A percentile compares a stretch with the other conserved stretches of the same genome.
Conservation (phyloP, 2,888 invertebrate genomes). For the Mayetiola destructor region DNA sequence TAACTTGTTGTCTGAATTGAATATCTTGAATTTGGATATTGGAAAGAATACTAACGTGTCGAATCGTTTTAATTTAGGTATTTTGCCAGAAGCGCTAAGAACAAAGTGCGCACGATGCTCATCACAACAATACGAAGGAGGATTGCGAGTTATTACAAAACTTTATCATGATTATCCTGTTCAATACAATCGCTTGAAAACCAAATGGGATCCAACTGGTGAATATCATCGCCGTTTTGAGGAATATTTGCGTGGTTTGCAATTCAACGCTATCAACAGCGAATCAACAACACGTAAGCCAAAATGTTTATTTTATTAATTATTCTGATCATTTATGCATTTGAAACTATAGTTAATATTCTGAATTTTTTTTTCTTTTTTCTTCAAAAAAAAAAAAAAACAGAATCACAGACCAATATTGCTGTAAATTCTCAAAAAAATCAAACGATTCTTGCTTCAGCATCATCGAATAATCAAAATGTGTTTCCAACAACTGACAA, state of each 20-base stretch:
- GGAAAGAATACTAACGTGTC: neutral
- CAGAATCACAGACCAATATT: neutral
- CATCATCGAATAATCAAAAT: slow-evolving; percentile 9
- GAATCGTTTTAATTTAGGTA: slow-evolving; percentile 42
- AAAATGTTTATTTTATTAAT: too few relatives aligned
- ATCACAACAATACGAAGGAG: slow-evolving; percentile 47
- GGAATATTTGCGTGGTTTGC: slow-evolving; percentile 24
- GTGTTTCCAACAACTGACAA: slow-evolving; percentile 1
- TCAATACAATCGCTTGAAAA: slow-evolving; percentile 51
- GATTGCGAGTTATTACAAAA: slow-evolving; percentile 52
- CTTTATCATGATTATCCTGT: slow-evolving; percentile 45
- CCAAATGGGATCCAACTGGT: slow-evolving; percentile 57
- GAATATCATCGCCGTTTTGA: slow-evolving; percentile 42
- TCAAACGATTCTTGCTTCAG: neutral
- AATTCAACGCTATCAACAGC: slow-evolving; percentile 22
- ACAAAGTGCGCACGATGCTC: slow-evolving; percentile 52
- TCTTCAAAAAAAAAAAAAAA: neutral
- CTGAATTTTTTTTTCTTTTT: neutral
- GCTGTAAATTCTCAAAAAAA: neutral
- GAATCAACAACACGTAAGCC: neutral
- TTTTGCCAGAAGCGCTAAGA: slow-evolving; percentile 53
- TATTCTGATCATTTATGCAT: too few relatives aligned
- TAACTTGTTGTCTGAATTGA: neutral
- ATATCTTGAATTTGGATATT: too few relatives aligned
- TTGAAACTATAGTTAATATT: too few relatives aligned